These are phyloP conservation scores for Bufotes viridis DNA, from an alignment of 2,797 vertebrate genomes.

Conservation along the genomic window DNA sequence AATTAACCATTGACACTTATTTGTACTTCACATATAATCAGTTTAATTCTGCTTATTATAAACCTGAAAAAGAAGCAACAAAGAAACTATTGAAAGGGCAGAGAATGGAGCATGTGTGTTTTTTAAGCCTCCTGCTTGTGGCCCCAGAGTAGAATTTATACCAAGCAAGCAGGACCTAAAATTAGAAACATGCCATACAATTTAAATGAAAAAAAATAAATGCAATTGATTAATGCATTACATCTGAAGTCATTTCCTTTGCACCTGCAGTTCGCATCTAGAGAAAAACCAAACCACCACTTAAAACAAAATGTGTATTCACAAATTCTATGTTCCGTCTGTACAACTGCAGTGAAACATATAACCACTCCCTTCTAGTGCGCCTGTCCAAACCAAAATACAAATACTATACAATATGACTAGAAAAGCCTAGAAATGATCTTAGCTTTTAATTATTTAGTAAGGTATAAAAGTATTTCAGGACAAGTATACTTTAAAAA, in stretches of 20 bases:
- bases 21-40: constrained; percentile 64
- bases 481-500: not conserved
- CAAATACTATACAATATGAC: not conserved
- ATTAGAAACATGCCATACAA: constrained; percentile 66
- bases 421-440: not conserved
- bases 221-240: constrained; percentile 68
- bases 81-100: constrained; percentile 56
- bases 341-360: constrained; percentile 29
- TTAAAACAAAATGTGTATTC: constrained; percentile 70
- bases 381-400: not conserved
- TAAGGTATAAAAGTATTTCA: not conserved
- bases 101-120: constrained; percentile 59
- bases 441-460: not conserved
- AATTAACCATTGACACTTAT: constrained; percentile 52
- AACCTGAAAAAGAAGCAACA: constrained; percentile 58
- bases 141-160: constrained; percentile 63
- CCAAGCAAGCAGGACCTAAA: constrained; percentile 69
- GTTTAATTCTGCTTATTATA: constrained; percentile 63
- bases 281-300: constrained; percentile 66
- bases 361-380: not conserved
- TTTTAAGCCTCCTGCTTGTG: constrained; percentile 53
- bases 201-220: constrained; percentile 63
- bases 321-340: constrained; percentile 52
- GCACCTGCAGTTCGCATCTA: constrained; percentile 67
- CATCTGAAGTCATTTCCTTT: constrained; percentile 73